These are phyloP conservation scores for Drosophila borealis DNA, from an alignment of 2,888 invertebrate genomes.

Conservation along the genomic window DNA sequence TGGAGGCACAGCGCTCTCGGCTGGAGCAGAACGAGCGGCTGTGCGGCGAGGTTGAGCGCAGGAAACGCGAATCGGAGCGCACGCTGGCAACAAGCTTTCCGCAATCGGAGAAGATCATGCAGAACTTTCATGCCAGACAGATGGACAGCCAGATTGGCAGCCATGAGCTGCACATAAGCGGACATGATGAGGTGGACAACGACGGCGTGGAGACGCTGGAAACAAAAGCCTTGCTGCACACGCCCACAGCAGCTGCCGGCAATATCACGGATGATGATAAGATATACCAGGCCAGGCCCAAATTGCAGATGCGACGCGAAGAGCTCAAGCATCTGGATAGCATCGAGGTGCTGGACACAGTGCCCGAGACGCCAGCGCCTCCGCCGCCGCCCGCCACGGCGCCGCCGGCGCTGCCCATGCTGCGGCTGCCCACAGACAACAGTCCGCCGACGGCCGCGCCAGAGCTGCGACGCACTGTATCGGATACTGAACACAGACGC, in stretches of 20 bases:
- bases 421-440: slow-evolving; percentile 40
- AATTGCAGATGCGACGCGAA: slow-evolving; percentile 40
- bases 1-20: slow-evolving; percentile 65
- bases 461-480: slow-evolving; percentile 65
- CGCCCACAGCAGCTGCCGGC: slow-evolving; percentile 8
- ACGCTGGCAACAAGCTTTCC: slow-evolving; percentile 77
- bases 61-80: slow-evolving; percentile 74
- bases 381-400: slow-evolving; percentile 83
- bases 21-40: slow-evolving; percentile 70
- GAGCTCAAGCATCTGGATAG: slow-evolving; percentile 56
- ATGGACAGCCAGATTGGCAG: slow-evolving; percentile 20
- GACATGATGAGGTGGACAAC: slow-evolving; percentile 77
- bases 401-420: slow-evolving; percentile 50
- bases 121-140: slow-evolving; percentile 68
- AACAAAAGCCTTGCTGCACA: slow-evolving; percentile 65
- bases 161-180: slow-evolving; percentile 61
- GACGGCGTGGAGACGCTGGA: slow-evolving; percentile 60
- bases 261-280: slow-evolving; percentile 83
- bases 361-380: slow-evolving; percentile 86
- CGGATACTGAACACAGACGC: slow-evolving; percentile 48
- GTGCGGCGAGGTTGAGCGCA: slow-evolving; percentile 64
- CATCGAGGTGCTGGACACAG: slow-evolving; percentile 76
- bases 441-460: slow-evolving; percentile 30
- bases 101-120: slow-evolving; percentile 83
- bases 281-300: slow-evolving; percentile 61